Evolutionary conservation across 2,797 vertebrate species (phyloP).

Genomic region (Schizopygopsis pylzovi): DNA sequence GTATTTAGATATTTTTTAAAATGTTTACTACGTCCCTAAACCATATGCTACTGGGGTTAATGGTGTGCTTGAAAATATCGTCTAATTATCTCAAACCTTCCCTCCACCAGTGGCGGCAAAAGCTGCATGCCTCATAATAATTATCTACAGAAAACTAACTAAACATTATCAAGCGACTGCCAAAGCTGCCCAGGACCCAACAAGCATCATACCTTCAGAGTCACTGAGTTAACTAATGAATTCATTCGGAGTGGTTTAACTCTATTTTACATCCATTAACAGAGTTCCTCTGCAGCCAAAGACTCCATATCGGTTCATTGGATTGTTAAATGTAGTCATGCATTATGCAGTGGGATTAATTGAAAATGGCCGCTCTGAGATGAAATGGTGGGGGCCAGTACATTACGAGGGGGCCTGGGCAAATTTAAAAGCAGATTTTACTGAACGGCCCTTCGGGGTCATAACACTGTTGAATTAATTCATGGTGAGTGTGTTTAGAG

Average conservation of each 20-base stretch:
- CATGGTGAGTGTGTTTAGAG: slow-evolving; percentile 66
- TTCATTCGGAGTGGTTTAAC: slow-evolving; percentile 68
- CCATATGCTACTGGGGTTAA: slow-evolving; percentile 10
- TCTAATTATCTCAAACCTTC: slow-evolving; percentile 21
- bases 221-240: slow-evolving; percentile 62
- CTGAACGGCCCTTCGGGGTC: slow-evolving; percentile 76
- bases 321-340: slow-evolving; percentile 83
- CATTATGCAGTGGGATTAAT: slow-evolving; percentile 82
- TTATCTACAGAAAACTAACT: slow-evolving; percentile 19
- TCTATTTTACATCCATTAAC: slow-evolving; percentile 81
- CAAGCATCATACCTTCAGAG: slow-evolving; percentile 49
- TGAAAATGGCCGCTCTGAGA: slow-evolving; percentile 75
- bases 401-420: slow-evolving; percentile 75
- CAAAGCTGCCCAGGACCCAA: slow-evolving; percentile 36
- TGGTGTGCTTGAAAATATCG: neutral
- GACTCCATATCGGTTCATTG: slow-evolving; percentile 81
- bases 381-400: slow-evolving; percentile 62
- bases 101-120: slow-evolving; percentile 10
- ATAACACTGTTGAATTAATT: slow-evolving; percentile 76
- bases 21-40: neutral
- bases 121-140: slow-evolving; percentile 25
- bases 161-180: slow-evolving; percentile 24
- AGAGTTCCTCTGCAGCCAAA: slow-evolving; percentile 71
- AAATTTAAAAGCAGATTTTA: slow-evolving; percentile 78
- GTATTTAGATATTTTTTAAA: neutral